These are phyloP conservation scores for Antennarius striatus DNA, from an alignment of 2,113 vertebrate genomes.

Conservation along the genomic window DNA sequence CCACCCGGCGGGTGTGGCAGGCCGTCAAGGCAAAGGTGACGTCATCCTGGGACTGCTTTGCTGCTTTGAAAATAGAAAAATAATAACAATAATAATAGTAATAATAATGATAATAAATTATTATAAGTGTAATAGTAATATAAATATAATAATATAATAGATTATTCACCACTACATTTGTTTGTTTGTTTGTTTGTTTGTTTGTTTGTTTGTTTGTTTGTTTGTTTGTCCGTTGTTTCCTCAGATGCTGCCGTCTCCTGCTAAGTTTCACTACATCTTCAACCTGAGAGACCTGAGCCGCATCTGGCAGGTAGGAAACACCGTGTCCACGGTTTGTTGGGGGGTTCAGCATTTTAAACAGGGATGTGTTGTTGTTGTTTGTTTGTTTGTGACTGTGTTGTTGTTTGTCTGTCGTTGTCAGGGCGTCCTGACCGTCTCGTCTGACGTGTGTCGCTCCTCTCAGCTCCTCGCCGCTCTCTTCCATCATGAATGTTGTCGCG, in stretches of 20 bases:
- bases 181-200: no score
- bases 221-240: not conserved
- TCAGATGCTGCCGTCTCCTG: constrained; percentile 87
- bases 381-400: not conserved
- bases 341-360: no score
- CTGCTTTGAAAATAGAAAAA: no score
- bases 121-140: no score
- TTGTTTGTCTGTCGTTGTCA: constrained; percentile 5
- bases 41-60: no score
- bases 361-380: no score
- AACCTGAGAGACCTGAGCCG: constrained; percentile 87
- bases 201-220: no score
- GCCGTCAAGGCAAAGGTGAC: constrained; percentile 83
- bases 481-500: constrained; percentile 83
- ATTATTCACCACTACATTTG: no score
- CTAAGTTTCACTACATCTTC: constrained; percentile 89
- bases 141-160: no score
- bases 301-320: constrained; percentile 81
- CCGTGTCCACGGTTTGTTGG: not conserved
- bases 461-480: constrained; percentile 80
- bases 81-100: no score
- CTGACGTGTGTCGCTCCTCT: constrained; percentile 78
- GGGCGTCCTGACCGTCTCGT: constrained; percentile 80
- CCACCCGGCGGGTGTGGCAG: constrained; percentile 83
- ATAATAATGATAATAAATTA: no score